phyloP scores from a whole-genome alignment of 2,113 vertebrate species.

The Carollia perspicillata region DNA sequence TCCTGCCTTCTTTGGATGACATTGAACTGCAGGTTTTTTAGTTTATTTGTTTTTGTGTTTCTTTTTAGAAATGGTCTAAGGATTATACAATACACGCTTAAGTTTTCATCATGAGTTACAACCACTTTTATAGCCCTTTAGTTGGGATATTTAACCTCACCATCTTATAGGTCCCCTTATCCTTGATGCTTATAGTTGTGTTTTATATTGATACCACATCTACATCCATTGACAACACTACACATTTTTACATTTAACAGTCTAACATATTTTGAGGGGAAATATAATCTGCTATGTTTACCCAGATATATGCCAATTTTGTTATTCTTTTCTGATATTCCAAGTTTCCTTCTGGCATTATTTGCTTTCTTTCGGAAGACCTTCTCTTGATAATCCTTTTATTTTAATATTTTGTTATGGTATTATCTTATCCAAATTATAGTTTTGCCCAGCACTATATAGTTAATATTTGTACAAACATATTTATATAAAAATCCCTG shows the following conservation, averaged over 20 bases:
- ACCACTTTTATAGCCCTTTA: not conserved
- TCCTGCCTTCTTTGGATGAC: not conserved
- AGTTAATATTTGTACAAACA: not conserved
- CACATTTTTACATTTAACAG: not conserved
- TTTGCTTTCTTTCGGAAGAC: not conserved
- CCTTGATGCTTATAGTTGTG: not conserved
- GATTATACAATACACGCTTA: not conserved
- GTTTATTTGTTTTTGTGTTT: not conserved
- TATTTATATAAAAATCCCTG: not conserved
- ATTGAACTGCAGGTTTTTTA: not conserved
- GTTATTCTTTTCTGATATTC: not conserved
- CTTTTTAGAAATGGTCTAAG: not conserved
- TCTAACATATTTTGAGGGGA: not conserved
- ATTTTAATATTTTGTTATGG: too few relatives aligned
- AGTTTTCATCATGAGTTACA: not conserved
- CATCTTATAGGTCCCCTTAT: not conserved
- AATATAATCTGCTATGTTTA: not conserved
- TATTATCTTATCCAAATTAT: not conserved
- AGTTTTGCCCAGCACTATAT: not conserved
- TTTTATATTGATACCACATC: not conserved
- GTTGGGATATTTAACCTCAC: not conserved
- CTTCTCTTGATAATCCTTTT: not conserved
- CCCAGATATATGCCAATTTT: not conserved
- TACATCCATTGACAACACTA: not conserved
- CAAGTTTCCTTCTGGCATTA: not conserved